Percentiles rank a stretch among this genome's conserved stretches.
These are phyloP conservation scores for Drosophila rhopaloa DNA, from an alignment of 1,140 invertebrate genomes.

Conservation along the genomic window DNA sequence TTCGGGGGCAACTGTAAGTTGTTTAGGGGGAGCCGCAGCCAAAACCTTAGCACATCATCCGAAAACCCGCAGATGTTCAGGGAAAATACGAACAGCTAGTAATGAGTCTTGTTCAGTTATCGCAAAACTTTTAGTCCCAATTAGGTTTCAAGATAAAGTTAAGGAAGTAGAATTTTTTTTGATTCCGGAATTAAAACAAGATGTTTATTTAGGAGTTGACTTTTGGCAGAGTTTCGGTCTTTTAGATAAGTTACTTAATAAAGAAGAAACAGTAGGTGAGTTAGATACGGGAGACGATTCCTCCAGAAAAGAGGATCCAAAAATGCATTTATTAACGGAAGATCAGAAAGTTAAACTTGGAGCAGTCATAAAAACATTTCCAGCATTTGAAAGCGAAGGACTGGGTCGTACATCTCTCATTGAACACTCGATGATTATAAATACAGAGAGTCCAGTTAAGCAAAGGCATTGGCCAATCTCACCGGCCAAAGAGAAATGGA, in stretches of 20 bases:
- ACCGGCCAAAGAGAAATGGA: constrained; percentile 23
- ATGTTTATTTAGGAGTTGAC: constrained; percentile 9
- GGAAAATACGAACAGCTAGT: constrained; percentile 11
- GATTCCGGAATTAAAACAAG: constrained; percentile 2
- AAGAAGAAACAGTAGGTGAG: neutral
- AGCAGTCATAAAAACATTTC: constrained; percentile 8
- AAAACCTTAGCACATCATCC: neutral
- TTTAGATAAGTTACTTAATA: neutral
- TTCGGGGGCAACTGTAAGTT: constrained; percentile 27
- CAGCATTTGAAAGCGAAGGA: constrained; percentile 15
- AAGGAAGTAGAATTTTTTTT: constrained; percentile 7
- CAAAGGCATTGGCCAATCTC: constrained; percentile 34
- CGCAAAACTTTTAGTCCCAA: constrained; percentile 3
- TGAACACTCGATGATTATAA: constrained; percentile 18
- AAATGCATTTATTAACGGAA: constrained; percentile 9
- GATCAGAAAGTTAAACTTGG: neutral
- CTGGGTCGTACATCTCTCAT: constrained; percentile 22
- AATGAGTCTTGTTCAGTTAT: constrained; percentile 13
- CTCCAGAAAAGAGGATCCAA: constrained; percentile 3
- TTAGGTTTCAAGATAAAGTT: constrained; percentile 2
- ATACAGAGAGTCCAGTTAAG: constrained; percentile 20
- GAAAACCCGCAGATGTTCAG: constrained; percentile 18
- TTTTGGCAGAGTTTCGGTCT: constrained; percentile 14
- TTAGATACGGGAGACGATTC: constrained; percentile 1
- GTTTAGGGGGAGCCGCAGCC: constrained; percentile 2